phyloP scores from a whole-genome alignment of 2,113 vertebrate species.

The Crotalus helleri region DNA sequence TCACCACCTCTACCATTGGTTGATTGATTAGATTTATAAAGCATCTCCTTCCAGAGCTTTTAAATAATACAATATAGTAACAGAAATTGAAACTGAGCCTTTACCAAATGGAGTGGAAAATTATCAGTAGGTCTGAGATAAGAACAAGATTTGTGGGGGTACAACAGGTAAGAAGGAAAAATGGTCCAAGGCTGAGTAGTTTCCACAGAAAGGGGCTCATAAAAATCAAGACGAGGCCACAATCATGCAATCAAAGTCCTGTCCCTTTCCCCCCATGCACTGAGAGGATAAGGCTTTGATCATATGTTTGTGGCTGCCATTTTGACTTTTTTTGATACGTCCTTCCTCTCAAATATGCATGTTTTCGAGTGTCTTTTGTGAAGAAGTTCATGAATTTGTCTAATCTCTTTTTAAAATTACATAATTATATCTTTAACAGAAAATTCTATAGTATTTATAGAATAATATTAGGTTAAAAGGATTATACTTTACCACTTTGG shows the following conservation, averaged over 20 bases:
- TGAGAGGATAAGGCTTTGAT: background rate
- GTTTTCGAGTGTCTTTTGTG: background rate
- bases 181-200: background rate
- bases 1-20: background rate
- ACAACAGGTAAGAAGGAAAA: background rate
- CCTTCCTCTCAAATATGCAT: background rate
- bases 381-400: background rate
- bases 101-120: background rate
- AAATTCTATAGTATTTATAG: background rate
- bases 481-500: background rate
- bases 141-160: background rate
- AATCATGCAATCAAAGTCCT: background rate
- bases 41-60: background rate
- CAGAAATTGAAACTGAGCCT: background rate
- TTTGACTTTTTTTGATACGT: background rate
- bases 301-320: background rate
- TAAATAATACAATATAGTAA: background rate
- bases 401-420: background rate
- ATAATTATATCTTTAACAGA: background rate
- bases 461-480: background rate
- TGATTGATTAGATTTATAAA: background rate
- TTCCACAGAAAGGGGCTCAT: background rate
- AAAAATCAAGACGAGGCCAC: background rate
- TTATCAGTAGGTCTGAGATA: background rate
- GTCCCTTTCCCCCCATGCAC: background rate